Evolutionary conservation across 1,140 invertebrate genomes (phyloP), one percentile per base, ranked within the genome.

Genomic region (Trichomalopsis sarcophagae): DNA sequence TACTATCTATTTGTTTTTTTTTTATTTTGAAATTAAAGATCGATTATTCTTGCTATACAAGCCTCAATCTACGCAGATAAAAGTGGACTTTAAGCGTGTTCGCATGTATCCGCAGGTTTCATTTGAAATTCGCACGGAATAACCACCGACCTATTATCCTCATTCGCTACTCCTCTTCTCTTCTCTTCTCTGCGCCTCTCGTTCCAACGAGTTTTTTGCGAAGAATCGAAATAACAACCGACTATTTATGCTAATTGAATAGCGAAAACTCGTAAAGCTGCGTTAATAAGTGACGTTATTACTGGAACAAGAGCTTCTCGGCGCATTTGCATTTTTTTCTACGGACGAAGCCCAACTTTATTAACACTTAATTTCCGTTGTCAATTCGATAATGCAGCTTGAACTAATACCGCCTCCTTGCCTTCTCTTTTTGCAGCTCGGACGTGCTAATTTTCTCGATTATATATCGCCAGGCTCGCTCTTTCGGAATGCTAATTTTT

Each of bases 221-320:
- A 47, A 62, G 71, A 47, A 55, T 27, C 66, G 14, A 73, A 69
- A 50, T 47, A 78, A 73, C 36, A 7, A 62, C 66, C 75, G 82
- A 73, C 62, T 79, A 66, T 84, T 79, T 84, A 84, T 84, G 82
- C 76, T 84, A 84, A 84, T 84, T 84, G 55, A 79, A 79, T 78
- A 74, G 50, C 47, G 30, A 77, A 77, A 78, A 21, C n/a, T 47
- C 82, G 76, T 79, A 78, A 66, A 84, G 44, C 27, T 27, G 75
- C 82, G n/a, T 71, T 71, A 84, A 79, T 78, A 84, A 84, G 23
- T 36, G 76, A 74, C 71, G 79, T 82, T 76, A 66, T 76, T 40
- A 40, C 50, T 27, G 50, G 47, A 81, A 81, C 80, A 81, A 81
- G 80, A n/a, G 27, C 66, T 47, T 30, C 78, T 5, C 21, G 66